Evolutionary conservation across 2,113 vertebrate genomes (phyloP).

Genomic region (Mionectes macconnelli): DNA sequence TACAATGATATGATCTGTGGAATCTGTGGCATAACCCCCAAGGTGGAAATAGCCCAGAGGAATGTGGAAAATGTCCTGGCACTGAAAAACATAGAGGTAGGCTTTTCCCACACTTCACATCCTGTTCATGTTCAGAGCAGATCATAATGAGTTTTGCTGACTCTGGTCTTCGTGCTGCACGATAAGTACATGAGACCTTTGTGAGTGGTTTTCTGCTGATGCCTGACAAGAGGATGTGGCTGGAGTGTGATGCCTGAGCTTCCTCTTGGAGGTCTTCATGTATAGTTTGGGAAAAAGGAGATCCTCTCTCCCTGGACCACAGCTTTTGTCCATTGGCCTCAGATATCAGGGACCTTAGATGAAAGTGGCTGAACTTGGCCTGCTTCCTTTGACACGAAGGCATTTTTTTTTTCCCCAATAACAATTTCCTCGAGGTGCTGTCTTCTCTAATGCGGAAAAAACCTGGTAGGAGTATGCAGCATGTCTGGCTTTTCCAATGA

Average conservation of each 20-base stretch:
- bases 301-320: not conserved
- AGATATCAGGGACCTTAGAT: not conserved
- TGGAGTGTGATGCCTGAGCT: not conserved
- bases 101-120: not conserved
- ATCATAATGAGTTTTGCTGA: conserved; percentile 14
- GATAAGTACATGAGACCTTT: not conserved
- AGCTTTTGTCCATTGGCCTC: not conserved
- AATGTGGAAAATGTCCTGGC: conserved; percentile 83
- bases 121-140: not conserved
- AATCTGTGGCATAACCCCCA: conserved; percentile 92
- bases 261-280: not conserved
- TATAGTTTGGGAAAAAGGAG: not conserved
- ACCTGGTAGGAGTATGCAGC: not conserved
- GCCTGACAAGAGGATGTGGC: conserved; percentile 33
- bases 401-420: not conserved
- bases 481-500: not conserved
- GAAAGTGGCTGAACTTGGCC: not conserved
- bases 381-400: not conserved
- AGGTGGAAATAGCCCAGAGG: conserved; percentile 90
- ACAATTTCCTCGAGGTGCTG: not conserved
- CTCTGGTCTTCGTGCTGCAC: not conserved
- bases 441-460: not conserved
- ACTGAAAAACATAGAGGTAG: conserved; percentile 92
- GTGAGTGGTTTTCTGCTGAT: conserved; percentile 38
- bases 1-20: conserved; percentile 99